Evolutionary conservation across 2,113 vertebrate genomes (phyloP), one percentile per base, ranked within the genome.

Genomic region (Natator depressus): DNA sequence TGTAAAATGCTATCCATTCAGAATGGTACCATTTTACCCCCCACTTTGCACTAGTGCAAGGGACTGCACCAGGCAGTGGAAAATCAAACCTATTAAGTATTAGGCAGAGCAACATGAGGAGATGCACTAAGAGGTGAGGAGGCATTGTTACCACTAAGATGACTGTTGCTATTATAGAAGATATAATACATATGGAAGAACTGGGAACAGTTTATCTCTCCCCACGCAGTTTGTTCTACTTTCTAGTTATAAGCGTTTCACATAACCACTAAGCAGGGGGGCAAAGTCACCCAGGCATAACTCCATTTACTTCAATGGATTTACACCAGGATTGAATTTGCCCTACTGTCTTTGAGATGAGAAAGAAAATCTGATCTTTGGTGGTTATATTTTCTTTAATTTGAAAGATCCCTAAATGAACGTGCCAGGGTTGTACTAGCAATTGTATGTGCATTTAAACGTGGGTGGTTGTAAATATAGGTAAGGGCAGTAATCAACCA

Each of bases 401-500:
- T 96, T 92, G 59, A 5, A 47, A 94, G 90, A 87, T 85, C 93
- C 91, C 93, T 53, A 27, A 50, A 55, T 98, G 97, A 98, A 98
- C 96, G 97, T 97, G 93, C 78, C 89, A 53, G 75, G 87, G 95
- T 78, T 79, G 95, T 89, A 80, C 85, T 92, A 94, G 98, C 95
- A 98, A 98, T 96, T 13, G 80, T 80, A 84, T 86, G 91, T 51
- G 76, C 94, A 98, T 97, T 98, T 97, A 98, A 98, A 97, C 89
- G 89, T 89, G 93, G 96, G 96, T 98, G 97, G 96, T 91, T 97
- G 95, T 96, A 98, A 98, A 98, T 98, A 98, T 98, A 98, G 98
- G 98, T 98, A 97, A 96, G 93, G 97, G 97, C 97, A 96, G 95
- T 96, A 98, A 98, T 98, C 98, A 98, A 97, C 98, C 98, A 98